phyloP scores from a whole-genome alignment of 1,140 invertebrate genomes.

The Caerostris extrusa region DNA sequence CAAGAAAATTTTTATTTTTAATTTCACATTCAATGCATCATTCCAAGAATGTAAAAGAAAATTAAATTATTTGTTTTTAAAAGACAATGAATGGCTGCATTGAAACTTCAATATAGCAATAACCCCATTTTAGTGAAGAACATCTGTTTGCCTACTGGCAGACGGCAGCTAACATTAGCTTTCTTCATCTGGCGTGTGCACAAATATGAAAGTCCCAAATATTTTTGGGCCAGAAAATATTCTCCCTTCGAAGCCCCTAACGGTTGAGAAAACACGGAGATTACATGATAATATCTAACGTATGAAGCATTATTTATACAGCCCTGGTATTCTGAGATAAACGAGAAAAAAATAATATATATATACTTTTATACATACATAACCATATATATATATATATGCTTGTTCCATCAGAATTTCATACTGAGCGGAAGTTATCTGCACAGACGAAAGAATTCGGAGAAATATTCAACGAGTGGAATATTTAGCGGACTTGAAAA shows the following conservation, averaged over 20 bases:
- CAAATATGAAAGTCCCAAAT: constrained; percentile 40
- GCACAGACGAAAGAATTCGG: background rate
- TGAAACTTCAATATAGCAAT: too few species aligned
- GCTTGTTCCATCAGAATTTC: background rate
- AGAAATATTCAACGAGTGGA: background rate
- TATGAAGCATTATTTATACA: constrained; percentile 68
- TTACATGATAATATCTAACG: constrained; percentile 71
- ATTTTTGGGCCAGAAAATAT: constrained; percentile 66
- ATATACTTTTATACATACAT: too few species aligned
- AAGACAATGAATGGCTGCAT: too few species aligned
- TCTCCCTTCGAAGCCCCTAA: background rate
- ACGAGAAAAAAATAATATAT: constrained; percentile 13
- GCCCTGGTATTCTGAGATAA: constrained; percentile 60
- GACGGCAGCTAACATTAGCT: constrained; percentile 33
- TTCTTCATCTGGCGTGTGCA: background rate
- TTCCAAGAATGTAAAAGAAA: too few species aligned
- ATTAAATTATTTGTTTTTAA: too few species aligned
- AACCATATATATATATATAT: background rate
- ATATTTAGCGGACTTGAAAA: constrained; percentile 20
- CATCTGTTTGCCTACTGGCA: too few species aligned
- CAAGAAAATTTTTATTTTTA: too few species aligned
- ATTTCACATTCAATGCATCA: too few species aligned
- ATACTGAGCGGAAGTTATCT: background rate
- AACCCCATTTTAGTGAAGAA: too few species aligned
- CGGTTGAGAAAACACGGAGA: constrained; percentile 52